Evolutionary conservation across 2,113 vertebrate genomes (phyloP).

Genomic region (Gallinago jamesoni): DNA sequence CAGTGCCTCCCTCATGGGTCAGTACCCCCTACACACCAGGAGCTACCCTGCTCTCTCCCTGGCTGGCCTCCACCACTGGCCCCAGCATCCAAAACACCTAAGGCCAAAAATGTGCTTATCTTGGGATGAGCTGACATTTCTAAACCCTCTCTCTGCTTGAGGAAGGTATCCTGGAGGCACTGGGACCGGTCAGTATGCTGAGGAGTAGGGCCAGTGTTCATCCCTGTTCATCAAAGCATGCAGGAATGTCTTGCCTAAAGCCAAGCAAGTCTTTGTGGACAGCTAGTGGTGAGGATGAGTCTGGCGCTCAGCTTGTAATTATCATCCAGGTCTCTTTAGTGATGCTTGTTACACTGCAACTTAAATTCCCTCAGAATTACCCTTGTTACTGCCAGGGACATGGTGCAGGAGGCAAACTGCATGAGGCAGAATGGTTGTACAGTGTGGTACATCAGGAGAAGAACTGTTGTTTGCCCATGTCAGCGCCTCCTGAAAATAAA

Average conservation of each 20-base stretch:
- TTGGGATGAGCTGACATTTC: fast-evolving
- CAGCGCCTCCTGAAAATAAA: background rate
- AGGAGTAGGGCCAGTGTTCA: background rate
- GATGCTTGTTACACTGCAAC: background rate
- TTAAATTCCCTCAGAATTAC: background rate
- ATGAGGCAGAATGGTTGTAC: background rate
- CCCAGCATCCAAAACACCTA: background rate
- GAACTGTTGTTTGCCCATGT: background rate
- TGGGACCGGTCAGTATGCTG: background rate
- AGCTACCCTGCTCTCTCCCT: background rate
- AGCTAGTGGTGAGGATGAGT: background rate
- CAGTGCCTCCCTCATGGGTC: background rate
- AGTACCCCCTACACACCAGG: fast-evolving
- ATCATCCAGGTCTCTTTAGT: background rate
- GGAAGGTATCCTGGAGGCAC: background rate
- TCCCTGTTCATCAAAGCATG: background rate
- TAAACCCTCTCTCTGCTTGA: background rate
- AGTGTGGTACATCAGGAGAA: background rate
- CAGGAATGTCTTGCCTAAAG: background rate
- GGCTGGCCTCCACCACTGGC: background rate
- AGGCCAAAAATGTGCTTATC: background rate
- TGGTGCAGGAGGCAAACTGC: background rate
- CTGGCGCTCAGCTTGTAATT: background rate
- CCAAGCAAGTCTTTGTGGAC: background rate
- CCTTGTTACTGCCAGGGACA: background rate